Conservation (phyloP, 2,888 invertebrate genomes). For the Chymomyza fuscimana region DNA sequence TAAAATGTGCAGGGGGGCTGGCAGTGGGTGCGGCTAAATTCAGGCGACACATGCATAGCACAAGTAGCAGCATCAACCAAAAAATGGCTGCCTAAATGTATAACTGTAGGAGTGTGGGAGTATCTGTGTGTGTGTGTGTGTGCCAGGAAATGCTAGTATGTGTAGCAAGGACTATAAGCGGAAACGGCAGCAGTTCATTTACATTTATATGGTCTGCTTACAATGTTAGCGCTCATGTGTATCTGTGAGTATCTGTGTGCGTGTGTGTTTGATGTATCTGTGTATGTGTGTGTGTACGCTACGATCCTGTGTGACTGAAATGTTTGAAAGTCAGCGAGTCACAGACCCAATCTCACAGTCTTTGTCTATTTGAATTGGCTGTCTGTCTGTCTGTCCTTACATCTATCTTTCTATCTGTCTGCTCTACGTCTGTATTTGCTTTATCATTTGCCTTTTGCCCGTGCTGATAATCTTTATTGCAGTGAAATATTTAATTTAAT, state of each 20-base stretch:
- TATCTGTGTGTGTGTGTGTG: neutral
- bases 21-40: neutral
- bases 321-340: conserved; percentile 56
- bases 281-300: neutral
- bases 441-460: conserved; percentile 62
- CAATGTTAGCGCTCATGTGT: conserved; percentile 72
- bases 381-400: conserved; percentile 28
- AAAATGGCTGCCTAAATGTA: conserved; percentile 66
- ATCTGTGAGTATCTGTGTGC: conserved; percentile 29
- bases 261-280: neutral
- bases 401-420: conserved; percentile 40
- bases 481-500: conserved; percentile 72
- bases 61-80: conserved; percentile 55
- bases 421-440: conserved; percentile 38
- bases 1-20: neutral
- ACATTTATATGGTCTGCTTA: conserved; percentile 75
- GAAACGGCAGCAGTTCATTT: conserved; percentile 73
- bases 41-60: conserved; percentile 42
- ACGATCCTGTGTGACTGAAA: neutral
- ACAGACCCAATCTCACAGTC: conserved; percentile 50
- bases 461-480: conserved; percentile 73
- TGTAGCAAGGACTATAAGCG: conserved; percentile 68
- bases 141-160: conserved; percentile 56
- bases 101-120: neutral
- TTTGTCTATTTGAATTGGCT: conserved; percentile 42